Percentiles rank a stretch among this genome's conserved stretches.
phyloP scores from a whole-genome alignment of 2,113 vertebrate genomes.

The Hypomesus transpacificus region DNA sequence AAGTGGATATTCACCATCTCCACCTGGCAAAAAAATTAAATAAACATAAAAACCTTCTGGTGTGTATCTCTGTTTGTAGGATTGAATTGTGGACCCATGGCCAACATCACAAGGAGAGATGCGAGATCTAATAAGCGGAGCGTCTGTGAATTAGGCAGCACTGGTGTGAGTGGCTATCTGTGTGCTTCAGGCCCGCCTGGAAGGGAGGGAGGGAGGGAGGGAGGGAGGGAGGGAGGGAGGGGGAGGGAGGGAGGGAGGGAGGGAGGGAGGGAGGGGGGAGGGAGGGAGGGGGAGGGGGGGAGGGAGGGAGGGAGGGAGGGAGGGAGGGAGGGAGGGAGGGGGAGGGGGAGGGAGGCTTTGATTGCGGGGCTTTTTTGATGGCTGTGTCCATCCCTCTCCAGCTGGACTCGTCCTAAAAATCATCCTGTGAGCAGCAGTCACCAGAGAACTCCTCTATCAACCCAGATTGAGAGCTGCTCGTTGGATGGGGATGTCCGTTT shows the following conservation, averaged over 20 bases:
- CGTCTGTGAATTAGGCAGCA: constrained; percentile 32
- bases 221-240: too few relatives aligned
- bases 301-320: too few relatives aligned
- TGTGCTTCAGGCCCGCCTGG: constrained; percentile 5
- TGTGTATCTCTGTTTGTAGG: constrained; percentile 10
- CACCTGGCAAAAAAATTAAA: not conserved
- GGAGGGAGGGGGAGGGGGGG: too few relatives aligned
- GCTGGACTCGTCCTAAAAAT: constrained; percentile 3
- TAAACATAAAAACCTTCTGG: constrained; percentile 1
- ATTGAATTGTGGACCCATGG: constrained; percentile 29
- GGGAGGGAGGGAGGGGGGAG: too few relatives aligned
- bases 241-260: too few relatives aligned
- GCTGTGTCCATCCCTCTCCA: constrained; percentile 22
- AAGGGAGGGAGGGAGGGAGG: not conserved
- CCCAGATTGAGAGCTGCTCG: not conserved
- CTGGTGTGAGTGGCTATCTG: constrained; percentile 25
- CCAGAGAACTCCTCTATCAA: constrained; percentile 4
- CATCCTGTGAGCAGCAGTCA: not conserved
- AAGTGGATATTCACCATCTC: not conserved
- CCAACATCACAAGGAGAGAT: constrained; percentile 20
- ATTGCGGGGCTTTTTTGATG: constrained; percentile 21
- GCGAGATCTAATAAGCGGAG: constrained; percentile 10
- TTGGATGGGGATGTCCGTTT: not conserved
- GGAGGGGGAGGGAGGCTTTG: too few relatives aligned
- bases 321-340: too few relatives aligned